phyloP scores from a whole-genome alignment of 2,113 vertebrate genomes.

The Macquaria australasica region DNA sequence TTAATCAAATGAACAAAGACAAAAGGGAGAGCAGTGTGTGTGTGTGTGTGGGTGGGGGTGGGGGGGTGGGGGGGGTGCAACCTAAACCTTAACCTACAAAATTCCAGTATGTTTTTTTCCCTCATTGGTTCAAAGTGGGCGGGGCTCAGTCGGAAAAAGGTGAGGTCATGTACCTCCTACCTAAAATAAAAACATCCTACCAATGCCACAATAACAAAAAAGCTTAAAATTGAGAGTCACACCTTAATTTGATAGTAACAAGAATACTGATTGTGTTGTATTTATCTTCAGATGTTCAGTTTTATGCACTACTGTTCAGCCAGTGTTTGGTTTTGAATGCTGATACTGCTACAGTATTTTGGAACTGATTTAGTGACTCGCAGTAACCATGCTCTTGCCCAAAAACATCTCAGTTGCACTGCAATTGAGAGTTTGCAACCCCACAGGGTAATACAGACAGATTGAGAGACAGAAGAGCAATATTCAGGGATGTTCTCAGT shows the following conservation, averaged over 20 bases:
- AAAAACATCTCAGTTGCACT: not conserved
- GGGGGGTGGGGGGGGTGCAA: not conserved
- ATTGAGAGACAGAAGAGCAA: not conserved
- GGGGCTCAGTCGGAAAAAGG: not conserved
- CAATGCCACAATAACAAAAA: not conserved
- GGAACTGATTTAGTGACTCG: not conserved
- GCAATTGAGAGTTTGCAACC: not conserved
- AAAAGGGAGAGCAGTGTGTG: conserved; percentile 47
- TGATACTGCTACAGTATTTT: not conserved
- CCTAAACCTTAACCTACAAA: not conserved
- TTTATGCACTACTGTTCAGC: not conserved
- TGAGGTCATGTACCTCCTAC: not conserved
- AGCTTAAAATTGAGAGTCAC: not conserved
- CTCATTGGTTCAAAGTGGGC: not conserved
- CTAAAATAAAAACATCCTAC: not conserved
- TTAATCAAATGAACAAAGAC: conserved; percentile 77
- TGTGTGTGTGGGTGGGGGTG: not conserved
- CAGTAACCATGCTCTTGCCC: not conserved
- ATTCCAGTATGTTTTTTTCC: too few species aligned
- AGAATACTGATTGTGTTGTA: not conserved
- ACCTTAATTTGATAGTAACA: not conserved
- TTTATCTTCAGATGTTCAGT: not conserved
- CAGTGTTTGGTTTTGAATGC: not conserved
- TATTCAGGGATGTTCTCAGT: not conserved
- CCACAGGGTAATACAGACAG: not conserved